Base-by-base conservation (phyloP, 1,140 invertebrate species). In the Chironomus striatipennis region DNA sequence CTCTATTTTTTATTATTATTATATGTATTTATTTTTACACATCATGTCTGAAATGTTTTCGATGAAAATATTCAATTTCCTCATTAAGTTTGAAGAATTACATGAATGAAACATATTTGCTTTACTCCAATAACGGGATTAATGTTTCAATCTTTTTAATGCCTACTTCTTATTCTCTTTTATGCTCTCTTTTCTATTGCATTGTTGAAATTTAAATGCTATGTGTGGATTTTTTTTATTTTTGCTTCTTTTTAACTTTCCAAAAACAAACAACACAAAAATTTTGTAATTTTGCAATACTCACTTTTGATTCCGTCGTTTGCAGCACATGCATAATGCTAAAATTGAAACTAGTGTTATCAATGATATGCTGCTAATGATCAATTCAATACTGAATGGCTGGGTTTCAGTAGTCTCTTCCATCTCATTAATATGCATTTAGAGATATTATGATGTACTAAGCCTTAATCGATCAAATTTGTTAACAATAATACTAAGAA, bases 261-360 rank as follows among this genome's bases (percentile, higher is more conserved):
- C 24, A 34, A 34, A 34, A 34, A 34, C 24, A 34, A 34, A 34
- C 24, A 34, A 34, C 24, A 34, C 24, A 34, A 34, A 34, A 34
- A 34, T 34, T 34, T 34, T 34, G 5, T 1, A 34, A 34, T 34
- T 34, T 34, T 34, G n/a, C n/a, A 47, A 7, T 12, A 81, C 81
- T 83, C 75, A 83, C 81, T 83, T 83, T 77, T 78, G 80, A 64
- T 79, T 78, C 74, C 77, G 77, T 57, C 78, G 81, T 20, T 78
- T 81, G 76, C 81, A 83, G 76, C 81, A 83, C 4, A 83, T 76
- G 76, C 81, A 83, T 70, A 81, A 80, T 20, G 79, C 81, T 73
- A 83, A 76, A 77, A 83, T 80, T 57, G 81, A 79, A 57, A 82
- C 77, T 12, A 81, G 76, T 17, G 79, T 75, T 47, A 78, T 12